phyloP scores from a whole-genome alignment of 2,888 invertebrate genomes.

The Cephus spinipes region DNA sequence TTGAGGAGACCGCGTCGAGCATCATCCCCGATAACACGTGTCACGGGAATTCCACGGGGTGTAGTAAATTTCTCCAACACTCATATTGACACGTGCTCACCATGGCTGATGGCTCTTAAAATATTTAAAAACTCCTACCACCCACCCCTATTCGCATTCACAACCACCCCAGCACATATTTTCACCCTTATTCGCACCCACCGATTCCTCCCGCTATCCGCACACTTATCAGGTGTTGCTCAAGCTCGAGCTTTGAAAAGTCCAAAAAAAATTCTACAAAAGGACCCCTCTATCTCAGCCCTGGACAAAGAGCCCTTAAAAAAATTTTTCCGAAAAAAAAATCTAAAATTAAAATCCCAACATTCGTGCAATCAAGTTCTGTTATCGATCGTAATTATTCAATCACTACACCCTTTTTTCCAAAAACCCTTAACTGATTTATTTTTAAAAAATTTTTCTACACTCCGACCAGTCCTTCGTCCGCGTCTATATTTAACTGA shows the following conservation, averaged over 20 bases:
- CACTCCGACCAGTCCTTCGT: neutral
- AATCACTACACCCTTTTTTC: neutral
- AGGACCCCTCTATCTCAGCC: neutral
- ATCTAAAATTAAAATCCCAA: neutral
- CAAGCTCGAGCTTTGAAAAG: neutral
- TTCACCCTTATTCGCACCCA: neutral
- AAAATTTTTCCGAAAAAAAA: neutral
- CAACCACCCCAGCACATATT: neutral
- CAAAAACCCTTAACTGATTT: neutral
- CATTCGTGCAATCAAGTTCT: neutral
- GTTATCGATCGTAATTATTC: neutral
- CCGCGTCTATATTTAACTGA: neutral
- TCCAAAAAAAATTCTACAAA: neutral
- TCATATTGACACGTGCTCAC: constrained; percentile 48
- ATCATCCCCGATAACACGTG: constrained; percentile 24
- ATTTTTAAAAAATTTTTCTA: neutral
- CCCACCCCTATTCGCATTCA: neutral
- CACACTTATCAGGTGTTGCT: neutral
- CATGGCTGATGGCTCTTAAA: constrained; percentile 33
- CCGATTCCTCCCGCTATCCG: neutral
- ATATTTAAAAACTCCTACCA: constrained; percentile 32
- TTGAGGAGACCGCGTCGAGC: constrained; percentile 23
- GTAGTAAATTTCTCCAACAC: constrained; percentile 38
- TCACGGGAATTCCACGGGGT: constrained; percentile 35
- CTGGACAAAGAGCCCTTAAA: neutral